Base-by-base conservation (phyloP, 2,113 vertebrate species). In the Propithecus coquereli region DNA sequence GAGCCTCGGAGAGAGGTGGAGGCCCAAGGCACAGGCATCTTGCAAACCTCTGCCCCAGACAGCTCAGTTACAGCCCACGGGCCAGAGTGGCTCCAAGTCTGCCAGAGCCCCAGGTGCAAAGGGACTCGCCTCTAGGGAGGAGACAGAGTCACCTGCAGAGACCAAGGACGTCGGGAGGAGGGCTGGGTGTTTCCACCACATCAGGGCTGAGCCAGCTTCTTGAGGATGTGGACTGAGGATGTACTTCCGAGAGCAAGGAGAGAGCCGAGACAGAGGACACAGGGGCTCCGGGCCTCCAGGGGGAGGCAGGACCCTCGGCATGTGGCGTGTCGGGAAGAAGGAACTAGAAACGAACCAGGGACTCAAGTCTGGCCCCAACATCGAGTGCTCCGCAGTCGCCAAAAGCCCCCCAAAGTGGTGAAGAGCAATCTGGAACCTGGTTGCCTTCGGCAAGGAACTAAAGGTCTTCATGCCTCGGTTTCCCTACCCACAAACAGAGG, bases 251-350 rank as follows among this genome's bases (percentile, higher is more conserved):
- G 54, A 57, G 20, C 54, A 57, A 22, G 11, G 59, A 61, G 3
- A 57, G 32, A 14, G 16, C 17, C 2, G 4, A 93, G 45, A 52
- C 23, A 50, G 25, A 22, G 13, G 52, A 17, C 3, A 27, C 7
- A 25, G 43, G 87, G 43, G 27, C 20, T 14, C 68, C 66, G 25
- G n/a, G 20, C 8, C 32, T 3, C 18, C 12, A 77, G 43, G 57
- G 16, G 43, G 52, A 2, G 3, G 45, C 7, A 2, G 43, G 32
- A 20, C 7, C 37, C 18, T 3, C 0, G 1, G 11, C 6, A 0
- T 9, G 16, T 61, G 16, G 9, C 12, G 22, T 4, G 18, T 2
- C 47, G 10, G 32, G 43, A 54, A 59, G 30, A 18, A 34, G 6
- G 10, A 52, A 59, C 18, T 37, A 61, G 4, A 61, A 27, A 25